Evolutionary conservation across 37 sponge, comb jelly and placozoan genomes (phyloP).

Genomic region (Halichondria panicea): DNA sequence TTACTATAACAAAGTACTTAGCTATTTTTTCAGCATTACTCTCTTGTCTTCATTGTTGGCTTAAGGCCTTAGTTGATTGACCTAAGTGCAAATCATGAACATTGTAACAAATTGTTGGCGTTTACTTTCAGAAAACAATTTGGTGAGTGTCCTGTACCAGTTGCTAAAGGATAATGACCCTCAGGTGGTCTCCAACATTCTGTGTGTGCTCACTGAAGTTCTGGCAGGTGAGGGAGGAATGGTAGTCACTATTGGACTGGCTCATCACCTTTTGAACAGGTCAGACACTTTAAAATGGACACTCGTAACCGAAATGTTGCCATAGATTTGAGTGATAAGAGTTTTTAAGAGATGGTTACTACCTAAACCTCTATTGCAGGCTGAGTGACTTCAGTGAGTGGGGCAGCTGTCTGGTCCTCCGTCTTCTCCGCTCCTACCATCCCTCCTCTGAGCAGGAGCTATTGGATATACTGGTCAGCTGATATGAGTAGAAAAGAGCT

Average conservation of each 20-base stretch:
- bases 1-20: not conserved
- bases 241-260: constrained; percentile 82
- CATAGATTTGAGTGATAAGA: no score
- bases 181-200: constrained; percentile 84
- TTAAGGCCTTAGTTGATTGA: not conserved
- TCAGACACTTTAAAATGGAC: no score
- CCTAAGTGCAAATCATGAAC: not conserved
- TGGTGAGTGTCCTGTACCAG: constrained; percentile 80
- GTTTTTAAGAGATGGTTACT: no score
- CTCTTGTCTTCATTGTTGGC: no score
- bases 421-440: constrained; percentile 58
- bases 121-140: constrained; percentile 58
- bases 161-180: constrained; percentile 88
- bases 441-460: constrained; percentile 74
- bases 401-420: constrained; percentile 85
- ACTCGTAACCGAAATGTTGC: no score
- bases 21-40: not conserved
- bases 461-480: constrained; percentile 88
- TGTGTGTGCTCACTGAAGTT: constrained; percentile 84
- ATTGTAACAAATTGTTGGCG: not conserved
- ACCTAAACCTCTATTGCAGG: constrained; percentile 16
- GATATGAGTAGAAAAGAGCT: no score
- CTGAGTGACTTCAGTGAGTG: constrained; percentile 92
- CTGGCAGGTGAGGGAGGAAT: constrained; percentile 90
- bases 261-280: constrained; percentile 91